phyloP scores from a whole-genome alignment of 1,140 invertebrate species.

The Hestina assimilis region DNA sequence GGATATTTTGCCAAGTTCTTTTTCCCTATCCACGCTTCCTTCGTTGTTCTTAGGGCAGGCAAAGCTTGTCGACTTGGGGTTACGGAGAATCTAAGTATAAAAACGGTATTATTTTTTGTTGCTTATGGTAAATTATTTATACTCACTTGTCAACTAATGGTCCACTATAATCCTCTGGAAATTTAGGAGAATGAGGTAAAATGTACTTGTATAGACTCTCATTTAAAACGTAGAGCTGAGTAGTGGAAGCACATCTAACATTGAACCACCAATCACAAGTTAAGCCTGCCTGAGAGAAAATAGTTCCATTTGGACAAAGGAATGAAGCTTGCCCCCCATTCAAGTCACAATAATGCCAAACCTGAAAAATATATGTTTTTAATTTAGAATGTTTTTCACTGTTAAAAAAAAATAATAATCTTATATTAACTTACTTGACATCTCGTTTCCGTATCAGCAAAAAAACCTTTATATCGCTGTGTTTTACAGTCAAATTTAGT shows the following conservation, averaged over 20 bases:
- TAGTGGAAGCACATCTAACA: slow-evolving; percentile 88
- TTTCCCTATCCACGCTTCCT: too few relatives aligned
- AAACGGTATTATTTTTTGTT: too few relatives aligned
- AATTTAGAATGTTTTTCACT: neutral
- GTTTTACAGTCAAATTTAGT: slow-evolving; percentile 90
- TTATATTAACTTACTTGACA: slow-evolving; percentile 82
- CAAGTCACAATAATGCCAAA: slow-evolving; percentile 95
- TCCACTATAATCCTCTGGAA: slow-evolving; percentile 91
- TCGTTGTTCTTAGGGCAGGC: too few relatives aligned
- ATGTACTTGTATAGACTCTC: slow-evolving; percentile 93
- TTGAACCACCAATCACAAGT: slow-evolving; percentile 97
- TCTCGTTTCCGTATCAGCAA: slow-evolving; percentile 90
- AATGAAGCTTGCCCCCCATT: slow-evolving; percentile 94
- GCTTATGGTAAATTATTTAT: neutral
- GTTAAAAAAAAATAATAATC: neutral
- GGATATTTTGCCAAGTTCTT: too few relatives aligned
- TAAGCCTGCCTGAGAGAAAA: slow-evolving; percentile 91
- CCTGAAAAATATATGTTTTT: slow-evolving; percentile 76
- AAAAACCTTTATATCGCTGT: slow-evolving; percentile 93
- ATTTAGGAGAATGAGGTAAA: slow-evolving; percentile 89
- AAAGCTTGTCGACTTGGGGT: too few relatives aligned
- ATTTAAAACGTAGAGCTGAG: slow-evolving; percentile 91
- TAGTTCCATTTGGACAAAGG: slow-evolving; percentile 93
- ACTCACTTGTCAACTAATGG: slow-evolving; percentile 88
- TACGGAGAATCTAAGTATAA: too few relatives aligned